Base-by-base conservation (phyloP, 2,888 invertebrate genomes). In the Philonicus albiceps region DNA sequence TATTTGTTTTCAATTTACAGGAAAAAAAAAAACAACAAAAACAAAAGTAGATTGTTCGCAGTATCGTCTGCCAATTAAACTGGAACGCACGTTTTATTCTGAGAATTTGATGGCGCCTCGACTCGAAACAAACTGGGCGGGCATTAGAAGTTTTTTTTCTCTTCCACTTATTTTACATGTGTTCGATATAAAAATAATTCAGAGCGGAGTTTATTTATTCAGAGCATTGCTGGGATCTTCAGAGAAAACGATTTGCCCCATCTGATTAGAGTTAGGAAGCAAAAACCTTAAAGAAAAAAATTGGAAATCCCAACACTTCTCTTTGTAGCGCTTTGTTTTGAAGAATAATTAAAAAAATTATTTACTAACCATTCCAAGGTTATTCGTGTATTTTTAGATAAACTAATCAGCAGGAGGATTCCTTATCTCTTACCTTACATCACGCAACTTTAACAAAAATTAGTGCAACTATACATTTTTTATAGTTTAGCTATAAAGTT, bases 61-160 rank as follows among this genome's bases (percentile, higher is more conserved):
- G 43, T 19, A 49, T 13, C 30, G 22, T 49, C 49, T 78, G 78
- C 78, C 78, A 78, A 78, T 43, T 78, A 49, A 78, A 78, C 49
- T 78, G 78, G 78, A 43, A 78, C 78, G 30, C 78, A 78, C 78
- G 78, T 78, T 49, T 78, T 27, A 30, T 78, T 78, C 78, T 43
- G 16, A 78, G 78, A 78, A 78, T 43, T 78, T 43, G 22, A 78
- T 78, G 49, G 22, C 27, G 27, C 43, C 49, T 78, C 49, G 19
- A 7, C 40, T 49, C 19, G 13, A 73, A 74, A 13, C 74, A 31
- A 34, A n/a, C 19, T 74, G 31, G 74, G n/a, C 34, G 31, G 31
- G 31, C 74, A 34, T 31, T 31, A 74, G 31, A 74, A n/a, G 74
- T 74, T 74, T 74, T 74, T n/a, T 74, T 74, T 16, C 74, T 74